Conservation (phyloP, 2,888 invertebrate genomes). For the Cheilosia variabilis region DNA sequence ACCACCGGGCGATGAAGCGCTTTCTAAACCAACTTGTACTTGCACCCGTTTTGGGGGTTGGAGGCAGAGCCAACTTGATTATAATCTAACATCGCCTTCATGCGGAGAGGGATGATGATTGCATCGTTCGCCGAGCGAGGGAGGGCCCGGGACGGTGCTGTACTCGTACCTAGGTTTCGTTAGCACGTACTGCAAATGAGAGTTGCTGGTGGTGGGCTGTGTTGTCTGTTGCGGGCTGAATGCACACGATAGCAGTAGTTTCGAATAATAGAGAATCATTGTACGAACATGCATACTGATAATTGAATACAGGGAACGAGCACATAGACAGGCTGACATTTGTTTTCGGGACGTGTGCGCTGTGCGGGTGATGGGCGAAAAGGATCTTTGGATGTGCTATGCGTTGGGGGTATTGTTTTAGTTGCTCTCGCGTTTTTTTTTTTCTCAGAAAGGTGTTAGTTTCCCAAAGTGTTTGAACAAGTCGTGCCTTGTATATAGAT, state of each 20-base stretch:
- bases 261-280: conserved; percentile 74
- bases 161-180: conserved; percentile 34
- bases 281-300: conserved; percentile 71
- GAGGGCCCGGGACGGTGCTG: not conserved
- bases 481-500: too few relatives aligned
- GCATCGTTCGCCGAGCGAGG: conserved; percentile 44
- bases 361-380: not conserved
- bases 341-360: conserved; percentile 42
- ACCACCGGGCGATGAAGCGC: conserved; percentile 49
- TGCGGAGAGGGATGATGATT: conserved; percentile 59
- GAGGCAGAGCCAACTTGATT: conserved; percentile 73
- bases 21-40: conserved; percentile 69
- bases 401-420: conserved; percentile 3
- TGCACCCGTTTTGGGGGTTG: conserved; percentile 44
- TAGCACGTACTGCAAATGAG: conserved; percentile 63
- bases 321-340: conserved; percentile 68
- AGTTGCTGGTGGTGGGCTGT: conserved; percentile 30
- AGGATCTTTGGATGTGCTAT: conserved; percentile 7
- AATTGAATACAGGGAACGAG: conserved; percentile 72
- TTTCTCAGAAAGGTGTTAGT: not conserved
- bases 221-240: conserved; percentile 16
- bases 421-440: not conserved
- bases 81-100: conserved; percentile 74
- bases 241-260: conserved; percentile 54
- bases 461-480: too few relatives aligned